Percentiles rank a stretch among this genome's conserved stretches.
Evolutionary conservation across 2,888 invertebrate species (phyloP).

Genomic region (Pristionchus entomophagus): DNA sequence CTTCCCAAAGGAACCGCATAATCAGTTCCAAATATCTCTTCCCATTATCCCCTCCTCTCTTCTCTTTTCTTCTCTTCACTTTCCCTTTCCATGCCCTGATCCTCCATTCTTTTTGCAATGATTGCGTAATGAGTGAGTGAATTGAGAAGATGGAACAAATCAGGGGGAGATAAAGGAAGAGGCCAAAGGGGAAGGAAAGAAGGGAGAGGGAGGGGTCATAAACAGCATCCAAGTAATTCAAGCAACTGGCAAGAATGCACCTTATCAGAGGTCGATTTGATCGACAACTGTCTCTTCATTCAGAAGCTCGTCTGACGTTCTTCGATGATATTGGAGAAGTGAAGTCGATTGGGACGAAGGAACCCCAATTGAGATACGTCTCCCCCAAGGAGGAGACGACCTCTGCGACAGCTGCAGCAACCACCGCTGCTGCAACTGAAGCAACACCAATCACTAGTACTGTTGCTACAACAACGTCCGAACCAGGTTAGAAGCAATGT

Average conservation of each 20-base stretch:
- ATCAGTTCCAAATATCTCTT: slow-evolving; percentile 32
- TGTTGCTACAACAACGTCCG: neutral
- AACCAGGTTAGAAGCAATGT: no score
- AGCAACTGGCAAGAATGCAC: no score
- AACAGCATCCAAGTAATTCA: no score
- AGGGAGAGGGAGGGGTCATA: neutral
- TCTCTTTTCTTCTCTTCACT: neutral
- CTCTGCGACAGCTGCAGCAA: neutral
- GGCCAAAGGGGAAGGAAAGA: neutral
- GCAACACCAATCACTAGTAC: neutral
- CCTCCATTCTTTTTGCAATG: slow-evolving; percentile 27
- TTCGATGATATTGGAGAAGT: neutral
- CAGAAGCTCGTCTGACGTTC: slow-evolving; percentile 24
- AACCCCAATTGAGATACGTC: slow-evolving; percentile 16
- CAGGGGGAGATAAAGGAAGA: neutral
- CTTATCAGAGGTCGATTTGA: neutral
- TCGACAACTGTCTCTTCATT: neutral
- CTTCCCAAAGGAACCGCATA: slow-evolving; percentile 12
- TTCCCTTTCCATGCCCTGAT: slow-evolving; percentile 9
- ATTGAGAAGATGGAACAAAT: neutral
- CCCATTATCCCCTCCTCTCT: slow-evolving; percentile 34
- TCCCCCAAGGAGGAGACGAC: slow-evolving; percentile 13
- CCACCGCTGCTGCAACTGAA: neutral
- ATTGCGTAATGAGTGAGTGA: neutral
- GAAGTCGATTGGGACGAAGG: neutral